Evolutionary conservation across 2,888 invertebrate species (phyloP).

Genomic region (Eristalis arbustorum): DNA sequence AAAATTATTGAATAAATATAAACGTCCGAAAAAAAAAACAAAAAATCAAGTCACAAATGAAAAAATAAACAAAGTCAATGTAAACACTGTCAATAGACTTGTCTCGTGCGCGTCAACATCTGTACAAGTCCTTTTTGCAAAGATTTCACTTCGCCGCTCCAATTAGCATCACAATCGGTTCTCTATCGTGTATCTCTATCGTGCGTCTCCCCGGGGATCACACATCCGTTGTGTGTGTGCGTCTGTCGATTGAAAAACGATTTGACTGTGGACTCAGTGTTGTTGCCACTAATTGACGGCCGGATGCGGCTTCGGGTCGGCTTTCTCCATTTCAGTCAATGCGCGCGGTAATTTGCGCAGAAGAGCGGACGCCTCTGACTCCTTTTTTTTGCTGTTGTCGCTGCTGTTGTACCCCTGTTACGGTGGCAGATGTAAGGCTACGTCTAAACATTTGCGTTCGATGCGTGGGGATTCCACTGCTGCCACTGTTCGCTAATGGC

Average conservation of each 20-base stretch:
- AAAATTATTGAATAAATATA: constrained; percentile 6
- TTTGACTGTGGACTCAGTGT: constrained; percentile 26
- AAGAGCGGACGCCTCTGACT: background rate
- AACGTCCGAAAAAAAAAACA: background rate
- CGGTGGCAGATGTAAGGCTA: constrained; percentile 19
- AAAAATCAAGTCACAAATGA: background rate
- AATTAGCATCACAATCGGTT: constrained; percentile 48
- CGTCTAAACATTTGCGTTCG: background rate
- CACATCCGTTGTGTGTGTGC: constrained; percentile 42
- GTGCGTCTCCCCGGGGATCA: constrained; percentile 42
- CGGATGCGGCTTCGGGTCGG: constrained; percentile 51
- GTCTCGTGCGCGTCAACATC: constrained; percentile 44
- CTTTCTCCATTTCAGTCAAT: constrained; percentile 64
- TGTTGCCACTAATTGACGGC: constrained; percentile 66
- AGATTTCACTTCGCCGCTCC: constrained; percentile 32
- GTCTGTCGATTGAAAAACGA: constrained; percentile 60
- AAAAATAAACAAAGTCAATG: constrained; percentile 8
- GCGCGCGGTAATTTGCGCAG: background rate
- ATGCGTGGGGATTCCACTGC: background rate
- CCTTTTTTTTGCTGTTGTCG: background rate
- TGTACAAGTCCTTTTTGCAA: constrained; percentile 56
- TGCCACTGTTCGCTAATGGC: background rate
- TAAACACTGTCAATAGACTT: constrained; percentile 46
- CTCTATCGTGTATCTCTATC: background rate
- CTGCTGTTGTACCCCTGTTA: constrained; percentile 1